Evolutionary conservation across 2,888 invertebrate genomes (phyloP).

Genomic region (Amaurobius ferox): DNA sequence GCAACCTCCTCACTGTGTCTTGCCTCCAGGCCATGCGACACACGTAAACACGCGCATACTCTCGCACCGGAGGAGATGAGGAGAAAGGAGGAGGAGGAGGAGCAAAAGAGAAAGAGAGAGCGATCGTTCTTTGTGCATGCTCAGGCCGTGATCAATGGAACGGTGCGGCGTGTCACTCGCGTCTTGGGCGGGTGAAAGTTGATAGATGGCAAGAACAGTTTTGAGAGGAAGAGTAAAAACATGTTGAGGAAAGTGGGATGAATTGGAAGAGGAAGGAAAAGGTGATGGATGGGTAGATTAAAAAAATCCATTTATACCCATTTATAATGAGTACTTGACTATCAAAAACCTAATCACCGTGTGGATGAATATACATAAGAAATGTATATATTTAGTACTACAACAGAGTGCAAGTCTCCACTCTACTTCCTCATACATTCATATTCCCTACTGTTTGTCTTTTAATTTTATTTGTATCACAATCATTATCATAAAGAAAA

Average conservation of each 20-base stretch:
- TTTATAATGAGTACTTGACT: no score
- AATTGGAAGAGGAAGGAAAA: background rate
- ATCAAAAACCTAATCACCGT: no score
- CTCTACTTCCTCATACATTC: no score
- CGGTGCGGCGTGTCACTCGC: slow-evolving; percentile 7
- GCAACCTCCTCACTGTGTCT: background rate
- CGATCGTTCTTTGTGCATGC: slow-evolving; percentile 15
- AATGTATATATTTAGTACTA: no score
- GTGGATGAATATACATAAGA: no score
- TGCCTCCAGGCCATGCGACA: slow-evolving; percentile 31
- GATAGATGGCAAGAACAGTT: slow-evolving; percentile 5
- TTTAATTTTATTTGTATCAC: no score
- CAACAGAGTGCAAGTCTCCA: no score
- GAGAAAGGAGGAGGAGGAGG: no score
- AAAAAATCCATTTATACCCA: no score
- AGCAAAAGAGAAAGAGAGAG: background rate
- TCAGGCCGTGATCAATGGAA: slow-evolving; percentile 24
- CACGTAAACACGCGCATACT: background rate
- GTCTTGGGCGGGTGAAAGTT: background rate
- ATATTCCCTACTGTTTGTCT: no score
- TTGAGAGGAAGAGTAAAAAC: background rate
- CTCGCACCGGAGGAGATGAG: background rate
- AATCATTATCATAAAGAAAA: no score
- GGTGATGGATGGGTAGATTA: no score
- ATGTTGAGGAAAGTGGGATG: background rate